Conservation (phyloP, 2,797 vertebrate species). For the Mus minutoides region DNA sequence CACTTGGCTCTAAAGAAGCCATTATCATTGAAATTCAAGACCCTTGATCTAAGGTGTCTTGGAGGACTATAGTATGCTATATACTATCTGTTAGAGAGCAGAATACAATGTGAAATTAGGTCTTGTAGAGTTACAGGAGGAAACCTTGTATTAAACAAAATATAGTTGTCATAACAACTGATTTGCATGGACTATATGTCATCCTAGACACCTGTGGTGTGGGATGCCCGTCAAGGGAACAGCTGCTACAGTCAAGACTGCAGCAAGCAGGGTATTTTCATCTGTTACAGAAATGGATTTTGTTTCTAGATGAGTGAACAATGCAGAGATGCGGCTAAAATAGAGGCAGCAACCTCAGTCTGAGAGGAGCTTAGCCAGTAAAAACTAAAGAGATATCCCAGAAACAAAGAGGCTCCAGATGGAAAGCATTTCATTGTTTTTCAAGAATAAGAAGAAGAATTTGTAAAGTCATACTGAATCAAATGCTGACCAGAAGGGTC, state of each 20-base stretch:
- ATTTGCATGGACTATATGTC: constrained; percentile 3
- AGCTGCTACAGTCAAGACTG: constrained; percentile 14
- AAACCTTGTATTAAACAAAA: constrained; percentile 70
- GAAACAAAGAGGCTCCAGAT: background rate
- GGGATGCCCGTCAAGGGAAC: background rate
- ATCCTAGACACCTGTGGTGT: constrained; percentile 24
- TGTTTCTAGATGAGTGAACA: constrained; percentile 21
- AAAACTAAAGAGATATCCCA: constrained; percentile 20
- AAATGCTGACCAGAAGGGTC: background rate
- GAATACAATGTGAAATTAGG: constrained; percentile 67
- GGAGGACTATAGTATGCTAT: constrained; percentile 71
- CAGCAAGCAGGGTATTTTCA: background rate
- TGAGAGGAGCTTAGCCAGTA: background rate
- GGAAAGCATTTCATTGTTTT: background rate
- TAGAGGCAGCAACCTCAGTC: background rate
- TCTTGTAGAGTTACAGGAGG: constrained; percentile 44
- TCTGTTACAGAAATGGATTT: constrained; percentile 47
- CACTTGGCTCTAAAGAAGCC: constrained; percentile 74
- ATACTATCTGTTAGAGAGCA: constrained; percentile 51
- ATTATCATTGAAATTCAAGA: constrained; percentile 80
- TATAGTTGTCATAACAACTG: constrained; percentile 62
- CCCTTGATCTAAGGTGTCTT: constrained; percentile 70
- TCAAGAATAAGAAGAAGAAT: background rate
- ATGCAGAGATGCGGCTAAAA: background rate
- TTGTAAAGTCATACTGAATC: background rate